Evolutionary conservation across 2,888 invertebrate species (phyloP), one percentile per base, ranked within the genome.

Genomic region (Dermolepida albohirtum): DNA sequence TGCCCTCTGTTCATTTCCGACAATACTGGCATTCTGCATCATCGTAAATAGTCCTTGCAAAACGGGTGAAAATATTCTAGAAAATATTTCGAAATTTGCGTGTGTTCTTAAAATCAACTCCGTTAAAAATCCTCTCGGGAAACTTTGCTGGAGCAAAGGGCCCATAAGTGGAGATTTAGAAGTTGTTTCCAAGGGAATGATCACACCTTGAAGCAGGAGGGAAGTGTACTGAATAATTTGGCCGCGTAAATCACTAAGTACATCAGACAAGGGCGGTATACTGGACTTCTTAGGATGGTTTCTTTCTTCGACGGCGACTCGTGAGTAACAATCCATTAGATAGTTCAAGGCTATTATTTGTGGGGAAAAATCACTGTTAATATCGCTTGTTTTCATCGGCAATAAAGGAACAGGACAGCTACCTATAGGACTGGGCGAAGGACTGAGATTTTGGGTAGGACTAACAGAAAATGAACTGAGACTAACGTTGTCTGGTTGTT

Each of bases 271-370:
- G 5, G 92, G 92, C 1, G 91, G 91, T 72, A 89, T 87, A 70
- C 91, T 92, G 74, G 91, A 89, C 79, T 89, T 89, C 85, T 92
- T 93, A 16, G 93, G 90, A 79, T 92, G 87, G 78, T 89, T 90
- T 74, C 92, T 85, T 80, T 93, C 93, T 79, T 93, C 93, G 0
- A 88, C 79, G 41, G 89, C 88, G 12, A 92, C 90, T 74, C 92
- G 87, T 43, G 89, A 88, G 80, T 93, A 94, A 78, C 87, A 88
- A 72, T 89, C 88, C 75, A 88, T 82, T 65, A 90, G 80, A 76
- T 89, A 90, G 54, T 77, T 76, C 17, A 84, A 71, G 0, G 81
- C 81, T 43, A 78, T 52, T 27, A 73, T 74, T 51, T 78, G 73
- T 0, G 79, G 77, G 8, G 74, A 74, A 11, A 65, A n/a, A 52